Base-by-base conservation (phyloP, 2,797 vertebrate species). In the Pogonophryne albipinna region DNA sequence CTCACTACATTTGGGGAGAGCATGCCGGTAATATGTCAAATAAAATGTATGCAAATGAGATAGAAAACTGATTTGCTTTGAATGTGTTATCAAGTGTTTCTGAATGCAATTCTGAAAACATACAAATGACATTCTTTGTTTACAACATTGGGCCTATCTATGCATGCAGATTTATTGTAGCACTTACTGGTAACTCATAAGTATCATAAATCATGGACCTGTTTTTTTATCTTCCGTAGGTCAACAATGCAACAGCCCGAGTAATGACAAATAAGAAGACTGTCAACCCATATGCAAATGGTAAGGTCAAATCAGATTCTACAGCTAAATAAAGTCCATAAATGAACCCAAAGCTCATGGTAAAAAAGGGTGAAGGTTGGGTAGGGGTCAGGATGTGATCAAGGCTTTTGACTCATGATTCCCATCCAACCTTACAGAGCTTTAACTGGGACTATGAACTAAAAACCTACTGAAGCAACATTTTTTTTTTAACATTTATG, bases 201-300 rank as follows among this genome's bases (percentile, higher is more conserved):
- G 47, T 68, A 11, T 56, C 10, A 53, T 80, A 19, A 88, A 85
- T 76, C 76, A 87, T 63, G 34, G 51, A 63, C 61, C 57, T 79
- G 20, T n/a, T n/a, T n/a, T 55, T 85, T 51, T 65, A 67, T 78
- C 46, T 80, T 79, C 87, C 76, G 49, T 74, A 95, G 94, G 94
- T 95, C 88, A 95, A 95, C 89, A 95, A 98, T 84, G 97, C 97
- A 86, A 99, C 97, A 89, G 97, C 97, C 87, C 96, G 97, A 66
- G 97, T 98, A 86, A 98, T 99, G 97, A 98, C 97, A 92, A 99
- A 98, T 92, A 99, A 98, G 96, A 99, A 99, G 96, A 95, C 97
- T 0, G 95, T 98, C 93, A 98, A 97, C 95, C 97, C 97, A 91
- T 99, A 99, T 93, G 97, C 97, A 91, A 99, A 98, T 23, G 97